Evolutionary conservation across 1,140 invertebrate species (phyloP), one percentile per base, ranked within the genome.

Genomic region (Anoplolepis gracilipes): DNA sequence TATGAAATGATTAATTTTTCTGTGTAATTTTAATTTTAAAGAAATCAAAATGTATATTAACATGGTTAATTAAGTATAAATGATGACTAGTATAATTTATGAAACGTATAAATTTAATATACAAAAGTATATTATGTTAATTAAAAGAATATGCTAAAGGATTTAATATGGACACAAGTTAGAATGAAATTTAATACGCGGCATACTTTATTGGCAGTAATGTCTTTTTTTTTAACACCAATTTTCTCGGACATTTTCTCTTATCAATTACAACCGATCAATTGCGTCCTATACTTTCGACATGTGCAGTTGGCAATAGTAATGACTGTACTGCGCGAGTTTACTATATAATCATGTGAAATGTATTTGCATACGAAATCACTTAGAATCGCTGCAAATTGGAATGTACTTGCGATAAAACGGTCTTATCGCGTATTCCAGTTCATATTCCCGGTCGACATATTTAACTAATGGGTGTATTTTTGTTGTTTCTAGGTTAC

Each of bases 401-500:
- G 86, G 85, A 77, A 89, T 70, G 70, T 49, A 28, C 33, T 53
- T 16, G 16, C n/a, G 16, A 49, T 59, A 64, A 73, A 59, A 84
- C 33, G 75, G 16, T 81, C 33, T 79, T 69, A 79, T 53, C 49
- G 25, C 53, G 28, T 73, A 79, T 85, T 55, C 42, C 28, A 39
- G 8, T 72, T 25, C 28, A 6, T 10, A 30, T 81, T 49, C 16
- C 53, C 55, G 36, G 2, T 36, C 28, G 53, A 73, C 13, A 61
- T 13, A 28, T 73, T 42, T 36, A 28, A 82, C 78, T 85, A 90
- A 86, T 33, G 36, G 19, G 11, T 69, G 16, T 62, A 7, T 79
- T 75, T 65, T 88, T 92, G 87, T 92, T 90, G 94, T 91, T 97
- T 97, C 55, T 96, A 97, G 97, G 97, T 97, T 97, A 97, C 97